Conservation (phyloP, 2,113 vertebrate species). For the Brachyistius frenatus region DNA sequence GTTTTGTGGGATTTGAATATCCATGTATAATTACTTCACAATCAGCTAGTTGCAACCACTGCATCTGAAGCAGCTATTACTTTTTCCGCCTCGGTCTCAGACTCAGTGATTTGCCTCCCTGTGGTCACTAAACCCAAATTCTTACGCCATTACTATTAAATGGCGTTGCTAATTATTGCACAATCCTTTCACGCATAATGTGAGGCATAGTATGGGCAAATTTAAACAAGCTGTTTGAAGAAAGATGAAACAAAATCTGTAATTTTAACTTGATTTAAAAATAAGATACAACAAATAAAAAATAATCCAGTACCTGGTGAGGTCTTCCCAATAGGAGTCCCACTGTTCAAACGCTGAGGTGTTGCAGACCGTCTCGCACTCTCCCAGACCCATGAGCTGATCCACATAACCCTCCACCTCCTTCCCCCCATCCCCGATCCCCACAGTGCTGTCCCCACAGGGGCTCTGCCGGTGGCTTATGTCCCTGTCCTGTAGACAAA, state of each 20-base stretch:
- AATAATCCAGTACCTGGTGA: slow-evolving; percentile 87
- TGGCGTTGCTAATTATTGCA: too few relatives aligned
- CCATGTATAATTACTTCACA: too few relatives aligned
- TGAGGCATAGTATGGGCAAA: too few relatives aligned
- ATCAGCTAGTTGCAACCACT: too few relatives aligned
- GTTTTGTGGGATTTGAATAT: too few relatives aligned
- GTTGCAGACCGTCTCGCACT: slow-evolving; percentile 89
- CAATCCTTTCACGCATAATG: too few relatives aligned
- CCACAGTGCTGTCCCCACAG: slow-evolving; percentile 89
- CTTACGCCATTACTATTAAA: too few relatives aligned
- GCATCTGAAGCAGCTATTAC: too few relatives aligned
- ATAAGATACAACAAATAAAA: slow-evolving; percentile 1
- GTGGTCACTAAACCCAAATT: too few relatives aligned
- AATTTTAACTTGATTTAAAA: slow-evolving; percentile 9
- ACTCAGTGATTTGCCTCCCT: too few relatives aligned
- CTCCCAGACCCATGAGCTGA: slow-evolving; percentile 90
- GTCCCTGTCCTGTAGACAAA: slow-evolving; percentile 90
- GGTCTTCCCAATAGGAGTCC: slow-evolving; percentile 99
- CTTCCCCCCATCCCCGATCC: slow-evolving; percentile 93
- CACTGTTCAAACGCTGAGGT: slow-evolving; percentile 97
- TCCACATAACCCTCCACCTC: slow-evolving; percentile 91
- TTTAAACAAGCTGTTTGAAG: too few relatives aligned
- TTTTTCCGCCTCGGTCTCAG: too few relatives aligned
- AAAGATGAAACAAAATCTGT: neutral
- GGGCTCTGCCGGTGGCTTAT: slow-evolving; percentile 95